Base-by-base conservation (phyloP, 2,888 invertebrate species). In the Emesis castigata region DNA sequence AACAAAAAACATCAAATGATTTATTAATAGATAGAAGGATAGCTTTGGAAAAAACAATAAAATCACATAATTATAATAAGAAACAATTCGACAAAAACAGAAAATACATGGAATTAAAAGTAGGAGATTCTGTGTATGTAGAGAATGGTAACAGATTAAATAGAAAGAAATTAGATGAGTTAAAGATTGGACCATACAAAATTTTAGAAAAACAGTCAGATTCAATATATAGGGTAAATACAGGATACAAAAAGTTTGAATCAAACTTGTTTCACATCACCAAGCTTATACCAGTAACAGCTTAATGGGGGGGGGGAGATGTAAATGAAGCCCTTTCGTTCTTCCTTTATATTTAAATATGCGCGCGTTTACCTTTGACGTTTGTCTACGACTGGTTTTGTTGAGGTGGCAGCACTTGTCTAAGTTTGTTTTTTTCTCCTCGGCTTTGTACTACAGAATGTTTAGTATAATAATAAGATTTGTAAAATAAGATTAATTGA, bases 181-280 rank as follows among this genome's bases (percentile, higher is more conserved):
- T 81, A 20, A 73, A 48, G 66, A 83, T 81, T 61, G 80, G 80
- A 69, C 79, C 83, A 3, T 83, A 66, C 26, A 44, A 79, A 69
- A 80, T 85, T 3, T 0, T 79, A 82, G 86, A 71, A 86, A 86
- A 83, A 77, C 31, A 87, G 31, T 88, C 87, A 16, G 75, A 86
- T 7, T 84, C 87, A 64, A 88, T 89, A 16, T 88, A 87, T 48
- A 82, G 72, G 62, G 83, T 88, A 39, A 66, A 88, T 70, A 88
- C 87, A 0, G 88, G 80, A 3, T 81, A 86, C 53, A 89, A 64
- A 69, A 89, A 85, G 75, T 11, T 39, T 48, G 88, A 89, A 29
- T 85, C 26, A 26, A 26, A 83, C 44, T 62, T 87, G 6, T 88
- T 82, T 62, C 85, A 88, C 69, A 81, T 86, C 9, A 66, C 88